Evolutionary conservation across 2,888 invertebrate genomes (phyloP).

Genomic region (Strigamia maritima): DNA sequence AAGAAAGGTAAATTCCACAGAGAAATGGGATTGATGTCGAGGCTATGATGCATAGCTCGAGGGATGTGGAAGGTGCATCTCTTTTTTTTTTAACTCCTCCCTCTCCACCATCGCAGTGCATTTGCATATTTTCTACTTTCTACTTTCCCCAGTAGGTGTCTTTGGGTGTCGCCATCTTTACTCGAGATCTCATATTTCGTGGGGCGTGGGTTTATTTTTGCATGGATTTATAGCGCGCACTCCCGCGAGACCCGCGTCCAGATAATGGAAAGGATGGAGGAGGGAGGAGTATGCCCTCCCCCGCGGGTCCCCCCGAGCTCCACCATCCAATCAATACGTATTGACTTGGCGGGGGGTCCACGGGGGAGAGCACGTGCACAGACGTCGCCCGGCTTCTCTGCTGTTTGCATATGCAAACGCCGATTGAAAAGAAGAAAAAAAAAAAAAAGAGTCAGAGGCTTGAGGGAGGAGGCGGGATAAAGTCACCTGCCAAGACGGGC

Average conservation of each 20-base stretch:
- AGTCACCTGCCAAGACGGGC: conserved; percentile 23
- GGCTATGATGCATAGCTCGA: conserved; percentile 28
- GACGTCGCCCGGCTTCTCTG: conserved; percentile 20
- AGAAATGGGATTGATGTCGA: conserved; percentile 29
- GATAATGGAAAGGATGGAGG: conserved; percentile 39
- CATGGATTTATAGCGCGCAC: conserved; percentile 38
- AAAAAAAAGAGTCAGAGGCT: conserved; percentile 17
- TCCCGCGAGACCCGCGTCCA: conserved; percentile 36
- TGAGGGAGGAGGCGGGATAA: conserved; percentile 22
- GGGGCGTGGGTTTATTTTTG: conserved; percentile 39
- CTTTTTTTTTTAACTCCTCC: conserved; percentile 7
- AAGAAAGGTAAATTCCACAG: neutral
- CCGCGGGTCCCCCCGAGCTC: conserved; percentile 28
- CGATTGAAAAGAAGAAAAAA: conserved; percentile 35
- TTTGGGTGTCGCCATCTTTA: conserved; percentile 31
- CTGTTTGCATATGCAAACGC: conserved; percentile 39
- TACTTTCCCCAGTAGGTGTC: conserved; percentile 35
- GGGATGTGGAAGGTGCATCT: conserved; percentile 31
- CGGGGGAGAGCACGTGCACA: conserved; percentile 36
- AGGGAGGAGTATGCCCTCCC: conserved; percentile 13
- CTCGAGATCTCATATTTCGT: conserved; percentile 39
- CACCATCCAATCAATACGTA: conserved; percentile 40
- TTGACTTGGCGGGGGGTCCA: conserved; percentile 39
- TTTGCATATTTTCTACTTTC: conserved; percentile 35
- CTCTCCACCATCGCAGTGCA: neutral